Percentiles rank a stretch among this genome's conserved stretches.
Evolutionary conservation across 2,888 invertebrate species (phyloP).

Genomic region (Oxytorus armatus): DNA sequence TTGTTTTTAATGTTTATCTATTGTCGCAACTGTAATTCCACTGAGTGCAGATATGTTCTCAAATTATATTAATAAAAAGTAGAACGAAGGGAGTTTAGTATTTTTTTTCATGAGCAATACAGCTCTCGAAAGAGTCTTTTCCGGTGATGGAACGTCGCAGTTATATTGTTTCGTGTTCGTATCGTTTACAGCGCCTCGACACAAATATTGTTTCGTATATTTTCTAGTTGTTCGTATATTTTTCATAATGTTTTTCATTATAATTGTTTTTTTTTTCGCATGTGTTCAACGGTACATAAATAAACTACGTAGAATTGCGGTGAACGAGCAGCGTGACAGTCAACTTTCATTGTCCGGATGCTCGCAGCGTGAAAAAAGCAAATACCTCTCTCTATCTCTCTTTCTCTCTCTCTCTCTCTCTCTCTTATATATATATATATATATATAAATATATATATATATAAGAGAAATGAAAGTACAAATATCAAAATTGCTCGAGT

Average conservation of each 20-base stretch:
- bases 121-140: conserved; percentile 2
- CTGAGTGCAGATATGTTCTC: too few relatives aligned
- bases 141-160: background rate
- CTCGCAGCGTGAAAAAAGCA: conserved; percentile 64
- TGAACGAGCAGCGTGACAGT: conserved; percentile 59
- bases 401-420: conserved; percentile 17
- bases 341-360: conserved; percentile 65
- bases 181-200: background rate
- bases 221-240: conserved; percentile 32
- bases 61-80: too few relatives aligned
- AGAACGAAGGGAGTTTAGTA: too few relatives aligned
- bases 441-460: too few relatives aligned
- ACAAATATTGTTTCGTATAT: conserved; percentile 40
- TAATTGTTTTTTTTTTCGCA: conserved; percentile 31
- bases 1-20: too few relatives aligned
- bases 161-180: background rate
- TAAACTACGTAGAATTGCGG: background rate
- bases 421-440: too few relatives aligned
- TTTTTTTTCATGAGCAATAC: background rate
- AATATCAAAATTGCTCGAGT: conserved; percentile 54
- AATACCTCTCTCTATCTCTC: conserved; percentile 34
- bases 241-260: conserved; percentile 47
- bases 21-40: too few relatives aligned
- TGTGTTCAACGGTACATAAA: background rate
- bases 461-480: conserved; percentile 70